Base-by-base conservation (phyloP, 1,140 invertebrate genomes). In the Ips nitidus region DNA sequence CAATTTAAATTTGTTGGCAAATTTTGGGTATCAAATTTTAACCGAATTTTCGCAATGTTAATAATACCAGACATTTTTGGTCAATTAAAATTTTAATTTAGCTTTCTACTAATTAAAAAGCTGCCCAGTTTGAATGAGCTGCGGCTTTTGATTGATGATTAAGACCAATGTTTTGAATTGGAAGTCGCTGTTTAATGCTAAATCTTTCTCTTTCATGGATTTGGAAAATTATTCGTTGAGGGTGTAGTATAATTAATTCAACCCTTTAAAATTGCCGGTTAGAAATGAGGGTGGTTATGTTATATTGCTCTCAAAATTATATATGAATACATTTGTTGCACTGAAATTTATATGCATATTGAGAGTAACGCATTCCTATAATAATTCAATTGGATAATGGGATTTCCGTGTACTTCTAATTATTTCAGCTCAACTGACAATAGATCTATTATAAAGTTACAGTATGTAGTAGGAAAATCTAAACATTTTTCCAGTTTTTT, bases 61-160 rank as follows among this genome's bases (percentile, higher is more conserved):
- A 61, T 61, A 61, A 61, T 61, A 61, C 59, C 59, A 50, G 59
- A 45, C 43, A 22, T 45, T 47, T 61, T 61, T 61, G 8, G 59
- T 61, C 50, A 41, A 61, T 61, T 61, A 61, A 61, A 61, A 61
- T 61, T 61, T 61, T 61, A 61, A 61, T 61, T 50, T 61, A 50
- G 59, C 59, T 61, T 61, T 61, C 59, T 50, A 47, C 59, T 61
- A 43, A 61, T 61, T 61, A 61, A 61, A 22, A 61, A 61, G 59
- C 59, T 61, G 2, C 42, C 5, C 22, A 61, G 59, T 47, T 50
- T 47, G 42, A 61, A 61, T 61, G 45, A 61, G 59, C 59, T 50
- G 8, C 50, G 37, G 59, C 38, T 61, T 61, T 61, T 61, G 59
- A 61, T 61, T 61, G 59, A 61, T 50, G 59, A 61, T 61, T 61